phyloP scores from a whole-genome alignment of 2,888 invertebrate genomes.

The Odontomyia ornata region DNA sequence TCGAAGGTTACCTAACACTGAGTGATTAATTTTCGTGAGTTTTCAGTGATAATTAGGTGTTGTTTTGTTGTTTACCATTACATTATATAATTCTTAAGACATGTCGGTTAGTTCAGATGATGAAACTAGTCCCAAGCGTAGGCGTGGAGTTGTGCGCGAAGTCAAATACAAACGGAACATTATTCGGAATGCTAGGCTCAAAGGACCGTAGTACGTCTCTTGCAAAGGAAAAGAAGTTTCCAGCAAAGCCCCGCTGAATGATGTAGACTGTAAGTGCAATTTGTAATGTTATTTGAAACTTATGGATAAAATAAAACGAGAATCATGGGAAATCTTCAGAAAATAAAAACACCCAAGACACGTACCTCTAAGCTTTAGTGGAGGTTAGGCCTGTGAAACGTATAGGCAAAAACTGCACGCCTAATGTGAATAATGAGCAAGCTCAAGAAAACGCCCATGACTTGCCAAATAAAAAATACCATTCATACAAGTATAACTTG shows the following conservation, averaged over 20 bases:
- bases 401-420: neutral
- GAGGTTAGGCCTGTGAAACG: slow-evolving; percentile 10
- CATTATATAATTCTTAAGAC: slow-evolving; percentile 2
- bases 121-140: slow-evolving; percentile 2
- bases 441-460: neutral
- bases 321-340: neutral
- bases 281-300: slow-evolving; percentile 9
- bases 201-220: neutral
- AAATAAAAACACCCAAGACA: slow-evolving; percentile 9
- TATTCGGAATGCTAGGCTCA: slow-evolving; percentile 8
- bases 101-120: no score
- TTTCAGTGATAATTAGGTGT: neutral
- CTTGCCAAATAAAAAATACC: neutral
- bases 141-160: slow-evolving; percentile 5
- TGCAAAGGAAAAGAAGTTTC: slow-evolving; percentile 1
- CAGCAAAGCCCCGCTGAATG: neutral
- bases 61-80: neutral
- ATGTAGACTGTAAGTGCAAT: neutral
- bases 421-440: slow-evolving; percentile 6
- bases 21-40: no score
- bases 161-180: neutral
- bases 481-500: neutral
- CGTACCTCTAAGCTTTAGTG: slow-evolving; percentile 1
- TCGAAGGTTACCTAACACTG: no score
- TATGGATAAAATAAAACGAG: slow-evolving; percentile 2